Conservation (phyloP, 1,140 invertebrate species). For the Zophobas morio region DNA sequence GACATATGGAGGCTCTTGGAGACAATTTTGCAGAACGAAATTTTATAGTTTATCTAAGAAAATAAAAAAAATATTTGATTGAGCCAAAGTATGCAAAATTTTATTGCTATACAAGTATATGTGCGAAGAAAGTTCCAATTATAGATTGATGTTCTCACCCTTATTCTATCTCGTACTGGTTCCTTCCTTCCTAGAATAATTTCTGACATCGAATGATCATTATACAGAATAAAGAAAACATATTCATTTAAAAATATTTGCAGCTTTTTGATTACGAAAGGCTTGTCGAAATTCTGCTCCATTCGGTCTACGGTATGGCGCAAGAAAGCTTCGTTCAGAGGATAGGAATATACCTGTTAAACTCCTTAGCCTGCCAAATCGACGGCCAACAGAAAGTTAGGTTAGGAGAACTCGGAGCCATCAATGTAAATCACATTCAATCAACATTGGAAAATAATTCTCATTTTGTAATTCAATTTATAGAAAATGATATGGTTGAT, state of each 20-base stretch:
- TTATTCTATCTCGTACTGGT: too few species aligned
- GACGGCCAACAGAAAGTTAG: constrained; percentile 92
- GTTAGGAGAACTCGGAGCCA: constrained; percentile 91
- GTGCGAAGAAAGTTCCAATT: too few species aligned
- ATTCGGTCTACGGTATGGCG: constrained; percentile 85
- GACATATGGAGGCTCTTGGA: too few species aligned
- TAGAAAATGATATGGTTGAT: constrained; percentile 91
- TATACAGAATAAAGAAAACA: neutral
- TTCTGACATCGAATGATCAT: too few species aligned
- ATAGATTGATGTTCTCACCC: too few species aligned
- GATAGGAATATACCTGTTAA: constrained; percentile 94
- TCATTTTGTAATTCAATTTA: constrained; percentile 49
- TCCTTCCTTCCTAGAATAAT: too few species aligned
- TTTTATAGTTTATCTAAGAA: too few species aligned
- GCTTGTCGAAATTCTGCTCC: constrained; percentile 87
- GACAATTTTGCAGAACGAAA: too few species aligned
- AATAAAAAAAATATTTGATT: too few species aligned
- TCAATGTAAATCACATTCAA: constrained; percentile 73
- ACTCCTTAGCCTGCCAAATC: constrained; percentile 96
- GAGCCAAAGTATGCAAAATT: too few species aligned
- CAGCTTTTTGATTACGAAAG: constrained; percentile 93
- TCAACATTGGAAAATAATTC: neutral
- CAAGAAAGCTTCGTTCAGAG: constrained; percentile 94
- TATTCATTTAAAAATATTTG: constrained; percentile 53
- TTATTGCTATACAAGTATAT: too few species aligned